These are phyloP conservation scores for Cataglyphis livida DNA, from an alignment of 2,888 invertebrate species.

Conservation along the genomic window DNA sequence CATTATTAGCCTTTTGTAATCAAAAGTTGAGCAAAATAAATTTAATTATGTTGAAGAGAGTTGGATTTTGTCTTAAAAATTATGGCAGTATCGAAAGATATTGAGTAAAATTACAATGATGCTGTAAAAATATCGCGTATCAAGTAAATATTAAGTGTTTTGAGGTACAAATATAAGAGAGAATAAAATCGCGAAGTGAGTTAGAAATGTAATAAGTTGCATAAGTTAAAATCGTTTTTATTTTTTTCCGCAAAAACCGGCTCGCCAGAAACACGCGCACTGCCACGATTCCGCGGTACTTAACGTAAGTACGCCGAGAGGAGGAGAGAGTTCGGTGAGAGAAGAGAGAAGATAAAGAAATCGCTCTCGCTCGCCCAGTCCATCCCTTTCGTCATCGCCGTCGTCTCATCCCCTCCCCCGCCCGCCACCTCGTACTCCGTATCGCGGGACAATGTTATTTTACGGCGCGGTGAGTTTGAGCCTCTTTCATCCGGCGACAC, in stretches of 20 bases:
- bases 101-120: neutral
- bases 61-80: neutral
- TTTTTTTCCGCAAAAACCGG: neutral
- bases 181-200: neutral
- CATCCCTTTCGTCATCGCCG: slow-evolving; percentile 37
- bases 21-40: neutral
- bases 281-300: slow-evolving; percentile 74
- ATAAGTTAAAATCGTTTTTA: neutral
- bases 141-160: neutral
- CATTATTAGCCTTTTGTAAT: neutral
- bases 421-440: slow-evolving; percentile 55
- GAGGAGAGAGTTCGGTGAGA: slow-evolving; percentile 59
- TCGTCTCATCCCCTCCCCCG: slow-evolving; percentile 45
- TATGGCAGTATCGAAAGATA: too few species aligned
- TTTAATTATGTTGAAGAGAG: neutral
- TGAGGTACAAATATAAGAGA: neutral
- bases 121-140: neutral
- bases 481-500: slow-evolving; percentile 85
- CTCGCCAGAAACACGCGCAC: slow-evolving; percentile 51
- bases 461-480: slow-evolving; percentile 85
- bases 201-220: slow-evolving; percentile 1
- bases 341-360: slow-evolving; percentile 80
- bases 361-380: slow-evolving; percentile 58
- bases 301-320: slow-evolving; percentile 78
- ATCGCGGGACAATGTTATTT: slow-evolving; percentile 84